Percentiles rank a stretch among this genome's conserved stretches.
Evolutionary conservation across 2,113 vertebrate species (phyloP).

Genomic region (Sakesphorus luctuosus): DNA sequence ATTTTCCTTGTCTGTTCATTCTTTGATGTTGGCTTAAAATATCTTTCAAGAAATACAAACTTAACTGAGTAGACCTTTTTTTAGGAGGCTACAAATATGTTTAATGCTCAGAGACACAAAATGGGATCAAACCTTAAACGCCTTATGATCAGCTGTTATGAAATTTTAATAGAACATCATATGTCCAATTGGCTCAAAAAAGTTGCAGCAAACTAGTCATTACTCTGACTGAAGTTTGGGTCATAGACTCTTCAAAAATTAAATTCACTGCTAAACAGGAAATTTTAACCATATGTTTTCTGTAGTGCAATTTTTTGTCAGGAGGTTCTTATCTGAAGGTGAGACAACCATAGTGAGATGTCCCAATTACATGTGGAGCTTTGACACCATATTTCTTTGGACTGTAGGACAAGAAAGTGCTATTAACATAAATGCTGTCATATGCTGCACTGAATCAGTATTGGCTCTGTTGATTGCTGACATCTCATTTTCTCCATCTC

Average conservation of each 20-base stretch:
- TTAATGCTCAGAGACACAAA: neutral
- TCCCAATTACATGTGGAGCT: neutral
- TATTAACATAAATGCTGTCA: conserved; percentile 55
- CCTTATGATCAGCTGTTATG: neutral
- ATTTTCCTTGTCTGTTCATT: neutral
- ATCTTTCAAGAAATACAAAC: neutral
- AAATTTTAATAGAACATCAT: neutral
- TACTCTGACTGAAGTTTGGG: neutral
- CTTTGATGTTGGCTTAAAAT: conserved; percentile 12
- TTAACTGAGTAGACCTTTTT: neutral
- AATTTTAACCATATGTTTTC: neutral
- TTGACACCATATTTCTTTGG: conserved; percentile 42
- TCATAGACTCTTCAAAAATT: neutral
- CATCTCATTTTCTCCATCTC: neutral
- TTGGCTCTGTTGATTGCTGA: neutral
- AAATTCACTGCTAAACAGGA: neutral
- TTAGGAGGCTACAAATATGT: neutral
- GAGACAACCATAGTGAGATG: neutral
- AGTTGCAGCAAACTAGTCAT: neutral
- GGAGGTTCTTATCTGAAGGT: neutral
- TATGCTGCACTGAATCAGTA: neutral
- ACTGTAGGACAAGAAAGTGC: neutral
- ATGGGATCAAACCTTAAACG: neutral
- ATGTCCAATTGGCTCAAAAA: neutral
- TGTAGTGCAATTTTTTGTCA: neutral